A percentile compares a stretch with the other conserved stretches of the same genome.
Conservation (phyloP, 35 echinoderm and acorn worm genomes). For the Apostichopus parvimensis region DNA sequence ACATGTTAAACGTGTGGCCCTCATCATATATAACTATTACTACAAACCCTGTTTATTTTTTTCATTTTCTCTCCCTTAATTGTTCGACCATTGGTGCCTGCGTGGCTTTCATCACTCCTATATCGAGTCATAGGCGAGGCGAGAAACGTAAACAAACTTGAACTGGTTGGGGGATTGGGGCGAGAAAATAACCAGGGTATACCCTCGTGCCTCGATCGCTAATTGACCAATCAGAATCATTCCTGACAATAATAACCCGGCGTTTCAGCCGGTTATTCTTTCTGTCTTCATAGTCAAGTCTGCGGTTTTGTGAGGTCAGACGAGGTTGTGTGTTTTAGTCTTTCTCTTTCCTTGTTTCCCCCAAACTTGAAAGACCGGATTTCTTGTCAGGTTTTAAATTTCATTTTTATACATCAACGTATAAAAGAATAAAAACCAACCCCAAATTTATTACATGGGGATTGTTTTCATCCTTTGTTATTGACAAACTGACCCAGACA, state of each 20-base stretch:
- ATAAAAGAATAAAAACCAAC: no score
- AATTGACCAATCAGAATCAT: background rate
- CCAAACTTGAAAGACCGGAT: background rate
- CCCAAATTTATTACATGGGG: background rate
- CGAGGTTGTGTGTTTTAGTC: background rate
- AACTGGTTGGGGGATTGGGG: background rate
- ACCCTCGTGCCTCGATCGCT: background rate
- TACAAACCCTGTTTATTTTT: no score
- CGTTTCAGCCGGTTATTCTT: background rate
- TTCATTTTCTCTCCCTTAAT: background rate
- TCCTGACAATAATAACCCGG: background rate
- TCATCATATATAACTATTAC: no score
- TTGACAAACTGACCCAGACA: no score
- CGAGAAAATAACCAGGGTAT: background rate
- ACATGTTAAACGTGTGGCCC: no score
- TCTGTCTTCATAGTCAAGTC: background rate
- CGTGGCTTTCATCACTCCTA: background rate
- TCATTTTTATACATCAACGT: background rate
- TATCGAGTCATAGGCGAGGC: background rate
- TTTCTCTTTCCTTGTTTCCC: background rate
- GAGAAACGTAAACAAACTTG: constrained; percentile 1
- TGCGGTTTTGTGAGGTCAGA: background rate
- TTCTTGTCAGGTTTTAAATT: constrained; percentile 1
- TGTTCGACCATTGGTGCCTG: constrained; percentile 10
- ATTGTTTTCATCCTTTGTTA: no score